A percentile compares a stretch with the other conserved stretches of the same genome.
Conservation (phyloP, 1,140 invertebrate genomes). For the Adelges cooleyi region DNA sequence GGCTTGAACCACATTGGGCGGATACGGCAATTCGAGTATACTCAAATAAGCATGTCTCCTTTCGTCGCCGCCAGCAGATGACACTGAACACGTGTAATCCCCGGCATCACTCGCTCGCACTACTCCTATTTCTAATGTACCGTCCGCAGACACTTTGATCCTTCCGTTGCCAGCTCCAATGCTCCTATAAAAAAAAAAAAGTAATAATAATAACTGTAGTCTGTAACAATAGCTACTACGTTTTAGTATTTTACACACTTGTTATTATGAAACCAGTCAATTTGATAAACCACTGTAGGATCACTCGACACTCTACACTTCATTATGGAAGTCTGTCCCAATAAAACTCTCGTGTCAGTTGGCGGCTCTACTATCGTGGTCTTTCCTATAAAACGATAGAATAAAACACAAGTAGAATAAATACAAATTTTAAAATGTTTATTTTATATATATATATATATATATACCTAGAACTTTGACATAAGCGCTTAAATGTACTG, state of each 20-base stretch:
- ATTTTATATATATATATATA: too few relatives aligned
- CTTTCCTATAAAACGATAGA: constrained; percentile 50
- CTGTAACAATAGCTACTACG: neutral
- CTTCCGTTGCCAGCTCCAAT: constrained; percentile 43
- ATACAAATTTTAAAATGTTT: too few relatives aligned
- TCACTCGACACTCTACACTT: constrained; percentile 91
- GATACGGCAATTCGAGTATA: constrained; percentile 87
- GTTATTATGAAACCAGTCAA: constrained; percentile 83
- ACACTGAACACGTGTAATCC: constrained; percentile 67
- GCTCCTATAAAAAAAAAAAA: constrained; percentile 30
- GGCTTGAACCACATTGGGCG: constrained; percentile 76
- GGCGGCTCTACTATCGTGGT: constrained; percentile 88
- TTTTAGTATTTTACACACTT: constrained; percentile 46
- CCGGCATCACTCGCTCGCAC: constrained; percentile 72
- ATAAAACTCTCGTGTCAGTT: constrained; percentile 71
- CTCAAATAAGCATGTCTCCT: constrained; percentile 68
- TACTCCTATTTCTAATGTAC: constrained; percentile 65
- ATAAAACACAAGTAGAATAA: neutral
- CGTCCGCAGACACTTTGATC: constrained; percentile 59
- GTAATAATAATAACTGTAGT: neutral
- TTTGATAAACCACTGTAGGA: constrained; percentile 73
- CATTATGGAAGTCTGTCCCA: constrained; percentile 79
- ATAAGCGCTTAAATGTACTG: constrained; percentile 65
- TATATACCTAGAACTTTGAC: constrained; percentile 66
- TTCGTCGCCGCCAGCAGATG: constrained; percentile 82